Evolutionary conservation across 2,888 invertebrate genomes (phyloP), one percentile per base, ranked within the genome.

Genomic region (Abrostola triplasia): DNA sequence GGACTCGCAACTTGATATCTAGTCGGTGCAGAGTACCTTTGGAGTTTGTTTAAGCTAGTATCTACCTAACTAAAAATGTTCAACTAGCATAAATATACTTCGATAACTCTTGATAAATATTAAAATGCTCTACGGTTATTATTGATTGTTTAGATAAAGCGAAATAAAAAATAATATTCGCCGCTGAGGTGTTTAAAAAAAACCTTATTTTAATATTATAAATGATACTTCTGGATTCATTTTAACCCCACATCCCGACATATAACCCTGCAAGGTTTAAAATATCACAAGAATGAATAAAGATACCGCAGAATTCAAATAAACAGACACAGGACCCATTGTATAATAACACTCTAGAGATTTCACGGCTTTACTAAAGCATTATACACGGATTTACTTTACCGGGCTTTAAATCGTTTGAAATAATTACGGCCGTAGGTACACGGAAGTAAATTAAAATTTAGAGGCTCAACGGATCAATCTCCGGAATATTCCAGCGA

Each of bases 401-500:
- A 61, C 56, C 62, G 48, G 41, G 53, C 58, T 56, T 74, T 73
- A 63, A 73, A 73, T 62, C 63, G 80, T 63, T 68, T 65, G 73
- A 70, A 77, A 77, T 79, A 77, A 77, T 77, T 66, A 77, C 65
- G 76, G 13, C 64, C 64, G 73, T 57, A 69, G 61, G 70, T 59
- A 65, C 56, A 73, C 69, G 80, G 69, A 73, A 63, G 59, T 59
- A 57, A 83, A 84, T 84, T 82, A 82, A 80, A 81, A 79, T 78
- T 76, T 76, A 78, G 51, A 65, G 67, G 77, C 70, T 76, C 71
- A 80, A 71, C 77, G 82, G 85, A 84, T 87, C 85, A 87, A 87
- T 87, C 86, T 86, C 80, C 79, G 84, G 82, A 67, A 79, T 85
- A 86, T 84, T 84, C 82, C 82, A 80, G 75, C 76, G 77, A 76